phyloP scores from a whole-genome alignment of 2,797 vertebrate species.

The Typhlichthys eigenmanni region DNA sequence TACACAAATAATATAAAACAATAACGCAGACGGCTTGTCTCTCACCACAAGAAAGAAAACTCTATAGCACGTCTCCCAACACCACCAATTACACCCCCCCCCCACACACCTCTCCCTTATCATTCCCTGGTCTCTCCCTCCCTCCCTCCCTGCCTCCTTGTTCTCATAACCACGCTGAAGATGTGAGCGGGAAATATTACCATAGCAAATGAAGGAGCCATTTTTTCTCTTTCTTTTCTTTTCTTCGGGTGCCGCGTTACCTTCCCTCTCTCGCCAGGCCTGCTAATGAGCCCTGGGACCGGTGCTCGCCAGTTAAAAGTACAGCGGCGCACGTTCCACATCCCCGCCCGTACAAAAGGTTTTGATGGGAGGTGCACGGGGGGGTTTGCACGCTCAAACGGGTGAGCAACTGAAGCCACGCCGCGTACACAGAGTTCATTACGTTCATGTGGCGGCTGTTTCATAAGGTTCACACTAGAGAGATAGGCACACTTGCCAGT shows the following conservation, averaged over 20 bases:
- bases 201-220: constrained; percentile 76
- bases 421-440: constrained; percentile 1
- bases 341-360: constrained; percentile 66
- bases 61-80: background rate
- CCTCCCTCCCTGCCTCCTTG: constrained; percentile 49
- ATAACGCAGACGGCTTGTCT: too few relatives aligned
- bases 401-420: constrained; percentile 16
- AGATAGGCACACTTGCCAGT: too few relatives aligned
- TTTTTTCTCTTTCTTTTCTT: constrained; percentile 58
- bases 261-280: constrained; percentile 63
- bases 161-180: constrained; percentile 65
- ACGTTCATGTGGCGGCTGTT: too few relatives aligned
- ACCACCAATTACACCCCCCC: constrained; percentile 1
- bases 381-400: constrained; percentile 41
- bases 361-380: constrained; percentile 52
- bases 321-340: constrained; percentile 53
- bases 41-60: too few relatives aligned
- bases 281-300: constrained; percentile 76
- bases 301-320: constrained; percentile 70
- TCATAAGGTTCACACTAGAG: too few relatives aligned
- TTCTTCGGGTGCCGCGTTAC: constrained; percentile 68
- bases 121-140: constrained; percentile 23
- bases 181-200: constrained; percentile 78
- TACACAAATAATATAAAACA: background rate
- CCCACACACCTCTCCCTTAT: constrained; percentile 9